Evolutionary conservation across 2,113 vertebrate species (phyloP), one percentile per base, ranked within the genome.

Genomic region (Rafetus swinhoei): DNA sequence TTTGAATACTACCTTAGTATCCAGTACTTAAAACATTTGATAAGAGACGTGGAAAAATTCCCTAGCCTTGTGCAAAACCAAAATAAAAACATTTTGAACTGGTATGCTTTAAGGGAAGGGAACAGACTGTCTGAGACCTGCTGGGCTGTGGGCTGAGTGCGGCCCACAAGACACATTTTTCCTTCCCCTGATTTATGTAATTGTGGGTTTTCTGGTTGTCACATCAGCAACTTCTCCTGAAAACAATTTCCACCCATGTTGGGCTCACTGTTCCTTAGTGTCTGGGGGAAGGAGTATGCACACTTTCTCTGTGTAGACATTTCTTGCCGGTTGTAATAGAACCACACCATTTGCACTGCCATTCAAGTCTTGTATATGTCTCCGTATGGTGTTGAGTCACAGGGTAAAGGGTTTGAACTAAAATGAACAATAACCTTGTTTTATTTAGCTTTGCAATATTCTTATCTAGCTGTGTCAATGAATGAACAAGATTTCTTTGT

Each of bases 231-330:
- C 4, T 89, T 92, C 0, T 1, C 4, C 57, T 60, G 27, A 24
- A 77, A 45, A 0, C 0, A 22, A 13, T 74, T 77, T 80, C 7
- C 85, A 72, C 84, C 2, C 83, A 22, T 85, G n/a, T 1, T 74
- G 65, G 62, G 3, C 5, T 81, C 94, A 16, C 10, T 21, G 85
- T 93, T 87, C 19, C 1, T 0, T 56, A 39, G 5, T 11, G 72
- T 57, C 74, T 92, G 32, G 79, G 81, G 50, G 13, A 74, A 5
- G 55, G 69, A 69, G 93, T 52, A n/a, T 80, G 10, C 3, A 6
- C 0, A 1, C 29, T 84, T 5, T 24, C 84, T 3, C 24, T 81
- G 25, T 14, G 55, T 59, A 81, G 12, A 10, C 8, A 50, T 65
- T 32, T 15, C 45, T 76, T 79, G 3, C 57, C 86, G 83, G 59